A percentile compares a stretch with the other conserved stretches of the same genome.
These are phyloP conservation scores for Cephus runcator DNA, from an alignment of 2,888 invertebrate species.

Conservation along the genomic window DNA sequence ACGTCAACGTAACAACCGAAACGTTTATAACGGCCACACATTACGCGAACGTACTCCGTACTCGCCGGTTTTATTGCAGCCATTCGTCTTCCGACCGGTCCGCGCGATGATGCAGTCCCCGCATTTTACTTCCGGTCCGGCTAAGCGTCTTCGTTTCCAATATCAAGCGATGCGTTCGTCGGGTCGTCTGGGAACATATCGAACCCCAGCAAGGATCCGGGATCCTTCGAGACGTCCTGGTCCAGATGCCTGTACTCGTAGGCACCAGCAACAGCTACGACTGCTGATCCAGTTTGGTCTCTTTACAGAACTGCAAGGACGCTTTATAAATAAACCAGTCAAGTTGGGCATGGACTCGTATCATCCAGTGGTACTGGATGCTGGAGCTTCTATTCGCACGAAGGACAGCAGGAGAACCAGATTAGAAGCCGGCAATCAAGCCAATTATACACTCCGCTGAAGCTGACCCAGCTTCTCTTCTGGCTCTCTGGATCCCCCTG, in stretches of 20 bases:
- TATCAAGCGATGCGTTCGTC: neutral
- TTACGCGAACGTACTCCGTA: slow-evolving; percentile 39
- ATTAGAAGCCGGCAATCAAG: slow-evolving; percentile 65
- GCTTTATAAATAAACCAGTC: neutral
- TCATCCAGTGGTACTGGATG: neutral
- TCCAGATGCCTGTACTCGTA: neutral
- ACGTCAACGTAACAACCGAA: slow-evolving; percentile 51
- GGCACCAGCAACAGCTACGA: neutral
- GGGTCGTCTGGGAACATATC: neutral
- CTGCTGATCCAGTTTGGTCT: neutral
- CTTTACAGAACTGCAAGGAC: neutral
- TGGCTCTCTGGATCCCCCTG: slow-evolving; percentile 32
- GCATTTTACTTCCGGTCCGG: slow-evolving; percentile 27
- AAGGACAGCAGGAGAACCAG: slow-evolving; percentile 48
- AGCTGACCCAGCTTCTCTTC: slow-evolving; percentile 58
- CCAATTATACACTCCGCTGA: slow-evolving; percentile 64
- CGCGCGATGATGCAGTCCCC: slow-evolving; percentile 41
- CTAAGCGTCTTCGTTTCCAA: neutral
- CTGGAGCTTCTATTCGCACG: neutral
- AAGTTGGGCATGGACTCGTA: neutral
- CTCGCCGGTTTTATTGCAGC: slow-evolving; percentile 48
- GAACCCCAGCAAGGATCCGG: neutral
- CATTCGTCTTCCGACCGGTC: slow-evolving; percentile 43
- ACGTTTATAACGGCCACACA: slow-evolving; percentile 54
- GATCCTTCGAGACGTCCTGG: neutral